Conservation (phyloP, 1,140 invertebrate species). For the Aradophagus sp. region DNA sequence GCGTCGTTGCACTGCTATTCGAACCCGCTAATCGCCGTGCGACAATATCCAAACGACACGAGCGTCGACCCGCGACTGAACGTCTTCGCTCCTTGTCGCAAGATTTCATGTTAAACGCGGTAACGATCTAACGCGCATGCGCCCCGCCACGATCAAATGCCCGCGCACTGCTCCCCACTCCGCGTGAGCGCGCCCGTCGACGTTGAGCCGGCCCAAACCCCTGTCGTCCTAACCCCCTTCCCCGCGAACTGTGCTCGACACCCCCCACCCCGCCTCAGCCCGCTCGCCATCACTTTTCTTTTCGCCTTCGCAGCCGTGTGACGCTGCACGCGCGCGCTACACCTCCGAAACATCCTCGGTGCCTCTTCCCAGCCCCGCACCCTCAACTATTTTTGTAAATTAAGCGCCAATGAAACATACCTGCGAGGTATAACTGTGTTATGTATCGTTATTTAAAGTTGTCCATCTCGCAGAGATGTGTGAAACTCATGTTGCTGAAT, state of each 20-base stretch:
- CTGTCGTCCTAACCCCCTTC: neutral
- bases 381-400: slow-evolving; percentile 12
- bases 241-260: too few species aligned
- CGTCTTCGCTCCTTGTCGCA: slow-evolving; percentile 68
- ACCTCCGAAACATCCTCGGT: too few species aligned
- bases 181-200: slow-evolving; percentile 1
- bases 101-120: slow-evolving; percentile 72
- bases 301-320: too few species aligned
- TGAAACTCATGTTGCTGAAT: too few species aligned
- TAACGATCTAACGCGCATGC: slow-evolving; percentile 50
- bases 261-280: too few species aligned
- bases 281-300: too few species aligned
- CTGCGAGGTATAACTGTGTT: slow-evolving; percentile 4
- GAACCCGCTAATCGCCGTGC: neutral
- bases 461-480: too few species aligned
- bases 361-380: too few species aligned
- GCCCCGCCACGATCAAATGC: slow-evolving; percentile 41
- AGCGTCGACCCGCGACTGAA: slow-evolving; percentile 73
- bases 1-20: slow-evolving; percentile 17
- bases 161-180: slow-evolving; percentile 26
- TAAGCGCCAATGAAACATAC: slow-evolving; percentile 23
- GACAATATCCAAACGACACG: slow-evolving; percentile 54
- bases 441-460: too few species aligned
- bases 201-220: slow-evolving; percentile 33
- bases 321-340: too few species aligned